phyloP scores from a whole-genome alignment of 2,113 vertebrate species.

The Copsychus sechellarum region DNA sequence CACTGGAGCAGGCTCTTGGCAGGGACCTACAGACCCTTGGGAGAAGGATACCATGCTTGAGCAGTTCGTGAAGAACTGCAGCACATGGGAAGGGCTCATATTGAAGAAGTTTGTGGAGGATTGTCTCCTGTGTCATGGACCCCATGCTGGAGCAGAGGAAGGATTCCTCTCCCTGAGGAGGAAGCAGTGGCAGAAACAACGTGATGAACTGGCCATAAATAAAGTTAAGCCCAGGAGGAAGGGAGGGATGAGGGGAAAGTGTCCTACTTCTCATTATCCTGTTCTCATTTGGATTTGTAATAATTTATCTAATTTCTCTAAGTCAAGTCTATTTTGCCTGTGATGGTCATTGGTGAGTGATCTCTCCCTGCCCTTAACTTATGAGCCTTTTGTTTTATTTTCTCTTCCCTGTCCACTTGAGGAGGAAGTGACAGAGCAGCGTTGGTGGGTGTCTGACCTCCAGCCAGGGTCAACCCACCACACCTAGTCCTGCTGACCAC shows the following conservation, averaged over 20 bases:
- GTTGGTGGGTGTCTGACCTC: not conserved
- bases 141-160: not conserved
- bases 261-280: not conserved
- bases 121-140: not conserved
- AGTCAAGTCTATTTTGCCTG: not conserved
- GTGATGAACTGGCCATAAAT: not conserved
- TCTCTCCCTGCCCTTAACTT: not conserved
- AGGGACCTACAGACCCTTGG: fast-evolving
- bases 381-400: not conserved
- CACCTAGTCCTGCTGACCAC: not conserved
- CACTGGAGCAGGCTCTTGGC: not conserved
- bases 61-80: not conserved
- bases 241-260: not conserved
- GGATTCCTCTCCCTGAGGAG: not conserved
- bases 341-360: not conserved
- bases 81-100: not conserved
- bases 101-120: not conserved
- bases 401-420: too few relatives aligned
- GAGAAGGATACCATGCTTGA: too few relatives aligned
- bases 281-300: not conserved
- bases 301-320: not conserved
- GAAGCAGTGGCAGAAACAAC: not conserved
- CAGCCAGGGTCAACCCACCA: not conserved
- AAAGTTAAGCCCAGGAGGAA: not conserved
- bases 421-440: not conserved